phyloP scores from a whole-genome alignment of 2,888 invertebrate genomes.

The Ormyrus rosae region DNA sequence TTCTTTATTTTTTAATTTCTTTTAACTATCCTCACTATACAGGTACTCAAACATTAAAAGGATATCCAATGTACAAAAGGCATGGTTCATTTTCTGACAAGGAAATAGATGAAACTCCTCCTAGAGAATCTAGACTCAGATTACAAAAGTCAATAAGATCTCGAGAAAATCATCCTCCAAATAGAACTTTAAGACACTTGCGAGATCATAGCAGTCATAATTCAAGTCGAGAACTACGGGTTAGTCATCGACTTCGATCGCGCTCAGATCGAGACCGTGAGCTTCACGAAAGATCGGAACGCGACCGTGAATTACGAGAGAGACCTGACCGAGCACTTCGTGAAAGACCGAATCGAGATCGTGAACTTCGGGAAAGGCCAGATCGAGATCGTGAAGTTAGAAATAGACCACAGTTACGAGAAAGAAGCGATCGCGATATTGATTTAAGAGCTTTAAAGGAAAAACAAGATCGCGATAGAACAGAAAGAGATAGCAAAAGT shows the following conservation, averaged over 20 bases:
- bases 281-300: slow-evolving; percentile 66
- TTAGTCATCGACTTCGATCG: slow-evolving; percentile 32
- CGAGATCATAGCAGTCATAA: slow-evolving; percentile 37
- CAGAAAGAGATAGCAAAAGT: slow-evolving; percentile 64
- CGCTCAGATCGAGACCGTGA: slow-evolving; percentile 10
- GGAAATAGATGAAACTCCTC: slow-evolving; percentile 71
- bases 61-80: slow-evolving; percentile 74
- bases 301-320: slow-evolving; percentile 62
- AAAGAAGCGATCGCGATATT: slow-evolving; percentile 65
- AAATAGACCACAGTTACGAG: slow-evolving; percentile 64
- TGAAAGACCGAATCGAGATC: slow-evolving; percentile 46
- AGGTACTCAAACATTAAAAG: slow-evolving; percentile 74
- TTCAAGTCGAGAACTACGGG: slow-evolving; percentile 51
- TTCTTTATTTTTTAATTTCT: too few species aligned
- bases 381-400: slow-evolving; percentile 64
- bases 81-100: slow-evolving; percentile 73
- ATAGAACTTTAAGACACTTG: slow-evolving; percentile 67
- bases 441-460: slow-evolving; percentile 64
- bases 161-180: slow-evolving; percentile 73
- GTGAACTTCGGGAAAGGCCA: slow-evolving; percentile 60
- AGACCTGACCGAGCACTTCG: slow-evolving; percentile 58
- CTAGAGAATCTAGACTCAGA: slow-evolving; percentile 63
- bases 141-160: slow-evolving; percentile 72
- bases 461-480: slow-evolving; percentile 63
- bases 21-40: too few species aligned